Conservation (phyloP, 2,797 vertebrate species). For the Parambassis ranga region DNA sequence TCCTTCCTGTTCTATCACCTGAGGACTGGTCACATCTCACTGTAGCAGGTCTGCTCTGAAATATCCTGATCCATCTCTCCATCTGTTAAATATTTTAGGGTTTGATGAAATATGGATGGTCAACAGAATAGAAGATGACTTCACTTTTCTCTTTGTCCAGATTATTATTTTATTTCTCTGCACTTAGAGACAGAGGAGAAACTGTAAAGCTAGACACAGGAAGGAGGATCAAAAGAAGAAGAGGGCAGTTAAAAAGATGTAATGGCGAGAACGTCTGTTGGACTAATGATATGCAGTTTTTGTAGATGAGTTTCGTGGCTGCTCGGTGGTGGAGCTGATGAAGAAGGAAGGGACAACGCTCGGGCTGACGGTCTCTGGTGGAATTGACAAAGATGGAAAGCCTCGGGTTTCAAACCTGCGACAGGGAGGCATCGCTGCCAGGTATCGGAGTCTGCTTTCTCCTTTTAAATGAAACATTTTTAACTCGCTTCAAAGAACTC, state of each 20-base stretch:
- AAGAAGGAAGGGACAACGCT: slow-evolving; percentile 99
- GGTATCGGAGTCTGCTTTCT: too few species aligned
- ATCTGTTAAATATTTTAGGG: slow-evolving; percentile 53
- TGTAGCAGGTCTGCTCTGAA: slow-evolving; percentile 2
- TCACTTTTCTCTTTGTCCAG: slow-evolving; percentile 15
- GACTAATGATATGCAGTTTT: slow-evolving; percentile 42
- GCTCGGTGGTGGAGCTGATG: slow-evolving; percentile 94
- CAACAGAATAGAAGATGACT: slow-evolving; percentile 40
- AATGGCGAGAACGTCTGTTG: not conserved
- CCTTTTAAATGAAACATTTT: too few species aligned
- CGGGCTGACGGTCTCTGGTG: slow-evolving; percentile 94
- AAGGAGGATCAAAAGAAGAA: not conserved
- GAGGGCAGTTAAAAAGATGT: not conserved
- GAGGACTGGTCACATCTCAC: not conserved
- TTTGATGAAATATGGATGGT: slow-evolving; percentile 49
- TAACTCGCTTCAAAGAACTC: too few species aligned
- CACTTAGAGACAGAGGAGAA: not conserved
- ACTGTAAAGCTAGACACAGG: not conserved
- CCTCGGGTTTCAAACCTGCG: slow-evolving; percentile 97
- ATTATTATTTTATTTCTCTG: slow-evolving; percentile 41
- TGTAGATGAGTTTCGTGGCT: slow-evolving; percentile 96
- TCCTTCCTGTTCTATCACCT: slow-evolving; percentile 26
- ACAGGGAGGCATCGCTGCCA: slow-evolving; percentile 95
- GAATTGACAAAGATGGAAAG: slow-evolving; percentile 96
- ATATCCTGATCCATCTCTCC: not conserved